phyloP scores from a whole-genome alignment of 2,888 invertebrate species.

The Campoletis raptor region DNA sequence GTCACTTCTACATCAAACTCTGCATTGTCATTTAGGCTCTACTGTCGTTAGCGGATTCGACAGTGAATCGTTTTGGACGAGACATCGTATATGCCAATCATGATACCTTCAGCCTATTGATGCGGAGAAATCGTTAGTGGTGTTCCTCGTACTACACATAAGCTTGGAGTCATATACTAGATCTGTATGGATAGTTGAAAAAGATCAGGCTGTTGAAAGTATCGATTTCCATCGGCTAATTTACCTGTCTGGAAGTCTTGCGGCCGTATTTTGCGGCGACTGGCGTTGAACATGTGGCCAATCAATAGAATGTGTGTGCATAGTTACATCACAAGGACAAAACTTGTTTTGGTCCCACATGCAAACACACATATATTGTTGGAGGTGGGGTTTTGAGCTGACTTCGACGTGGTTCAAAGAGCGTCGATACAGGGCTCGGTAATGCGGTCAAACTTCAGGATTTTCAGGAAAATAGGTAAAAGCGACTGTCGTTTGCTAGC shows the following conservation, averaged over 20 bases:
- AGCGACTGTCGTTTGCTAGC: background rate
- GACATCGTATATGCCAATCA: background rate
- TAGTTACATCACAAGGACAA: background rate
- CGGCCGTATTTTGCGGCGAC: slow-evolving; percentile 24
- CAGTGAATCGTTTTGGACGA: background rate
- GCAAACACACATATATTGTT: slow-evolving; percentile 7
- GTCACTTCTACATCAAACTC: background rate
- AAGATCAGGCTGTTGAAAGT: slow-evolving; percentile 19
- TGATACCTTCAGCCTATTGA: background rate
- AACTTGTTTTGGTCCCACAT: slow-evolving; percentile 39
- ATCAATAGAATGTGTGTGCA: slow-evolving; percentile 13
- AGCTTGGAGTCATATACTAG: background rate
- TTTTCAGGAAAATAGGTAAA: slow-evolving; percentile 8
- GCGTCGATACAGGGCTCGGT: slow-evolving; percentile 52
- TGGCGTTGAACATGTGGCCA: slow-evolving; percentile 7
- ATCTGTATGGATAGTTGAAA: background rate
- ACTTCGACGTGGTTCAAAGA: slow-evolving; percentile 59
- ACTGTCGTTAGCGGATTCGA: background rate
- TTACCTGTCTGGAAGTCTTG: slow-evolving; percentile 40
- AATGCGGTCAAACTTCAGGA: slow-evolving; percentile 38
- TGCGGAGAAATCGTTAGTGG: background rate
- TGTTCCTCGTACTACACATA: background rate
- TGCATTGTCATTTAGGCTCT: background rate
- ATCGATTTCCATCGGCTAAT: slow-evolving; percentile 54
- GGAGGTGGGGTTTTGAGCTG: slow-evolving; percentile 4